Percentiles rank a stretch among this genome's conserved stretches.
These are phyloP conservation scores for Matsumyia berberina DNA, from an alignment of 2,888 invertebrate genomes.

Conservation along the genomic window DNA sequence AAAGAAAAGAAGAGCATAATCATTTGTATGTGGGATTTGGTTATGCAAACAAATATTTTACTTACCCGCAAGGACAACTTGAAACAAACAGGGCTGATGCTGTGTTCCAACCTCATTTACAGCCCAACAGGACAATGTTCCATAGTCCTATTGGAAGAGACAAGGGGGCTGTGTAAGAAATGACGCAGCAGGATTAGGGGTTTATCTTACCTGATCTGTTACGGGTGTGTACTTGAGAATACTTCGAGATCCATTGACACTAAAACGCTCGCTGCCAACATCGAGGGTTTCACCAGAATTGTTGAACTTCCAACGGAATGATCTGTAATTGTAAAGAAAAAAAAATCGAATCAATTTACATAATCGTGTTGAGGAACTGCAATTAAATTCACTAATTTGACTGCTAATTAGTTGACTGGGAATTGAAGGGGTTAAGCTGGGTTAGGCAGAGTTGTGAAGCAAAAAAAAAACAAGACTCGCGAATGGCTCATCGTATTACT, in stretches of 20 bases:
- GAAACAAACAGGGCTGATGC: slow-evolving; percentile 93
- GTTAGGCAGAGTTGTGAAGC: too few relatives aligned
- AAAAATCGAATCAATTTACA: too few relatives aligned
- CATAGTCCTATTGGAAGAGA: slow-evolving; percentile 89
- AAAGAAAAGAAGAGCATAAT: slow-evolving; percentile 52
- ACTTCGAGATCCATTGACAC: slow-evolving; percentile 91
- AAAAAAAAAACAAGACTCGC: too few relatives aligned
- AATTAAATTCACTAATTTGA: too few relatives aligned
- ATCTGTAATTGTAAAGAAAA: too few relatives aligned
- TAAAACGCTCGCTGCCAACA: slow-evolving; percentile 91
- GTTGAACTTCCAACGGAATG: slow-evolving; percentile 97
- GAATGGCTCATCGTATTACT: too few relatives aligned
- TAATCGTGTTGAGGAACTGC: too few relatives aligned
- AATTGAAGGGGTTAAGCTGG: too few relatives aligned
- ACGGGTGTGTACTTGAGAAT: slow-evolving; percentile 88
- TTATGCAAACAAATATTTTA: slow-evolving; percentile 66
- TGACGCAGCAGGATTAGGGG: slow-evolving; percentile 32
- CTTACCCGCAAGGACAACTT: slow-evolving; percentile 94
- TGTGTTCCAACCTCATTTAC: slow-evolving; percentile 93
- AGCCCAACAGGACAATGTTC: slow-evolving; percentile 94
- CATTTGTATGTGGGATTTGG: slow-evolving; percentile 57
- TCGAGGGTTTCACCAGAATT: slow-evolving; percentile 95
- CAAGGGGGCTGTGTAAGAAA: neutral
- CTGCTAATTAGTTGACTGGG: too few relatives aligned
- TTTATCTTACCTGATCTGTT: slow-evolving; percentile 85